Base-by-base conservation (phyloP, 2,888 invertebrate genomes). In the Heteropelma amictum region DNA sequence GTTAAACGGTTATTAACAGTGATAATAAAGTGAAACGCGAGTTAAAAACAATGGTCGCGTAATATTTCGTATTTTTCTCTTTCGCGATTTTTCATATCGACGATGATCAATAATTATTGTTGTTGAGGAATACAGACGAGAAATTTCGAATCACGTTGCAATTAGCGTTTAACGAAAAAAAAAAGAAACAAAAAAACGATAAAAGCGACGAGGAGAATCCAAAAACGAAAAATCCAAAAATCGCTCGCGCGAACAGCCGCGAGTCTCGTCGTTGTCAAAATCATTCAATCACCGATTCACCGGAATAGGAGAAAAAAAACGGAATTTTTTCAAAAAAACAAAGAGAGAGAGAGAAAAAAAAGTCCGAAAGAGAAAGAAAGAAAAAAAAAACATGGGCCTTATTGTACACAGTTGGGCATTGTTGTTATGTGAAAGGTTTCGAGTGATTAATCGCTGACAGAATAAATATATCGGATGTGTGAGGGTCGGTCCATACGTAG, bases 361-460 rank as follows among this genome's bases (percentile, higher is more conserved):
- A 56, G 68, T 72, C 51, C 67, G 40, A 56, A 56, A 61, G 58
- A 77, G 23, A 23, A 56, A 51, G 17, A 47, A 33, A 60, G n/a
- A 51, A 45, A 19, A 67, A 17, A 70, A 80, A 82, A 82, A 81
- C 80, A 82, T 85, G 84, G 88, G 88, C 88, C 88, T 88, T 88
- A 88, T 88, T 85, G 83, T 86, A 88, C 82, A 87, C 87, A 86
- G 85, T 86, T 88, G 88, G 88, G 88, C 88, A 88, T 88, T 88
- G 87, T 87, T 87, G 86, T 87, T 88, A 87, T 84, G 75, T 72
- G 75, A 76, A 72, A 58, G 67, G 82, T 81, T 82, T 83, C 82
- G 83, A 83, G 84, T 87, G 84, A 85, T 87, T 82, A 76, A 85
- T 83, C 81, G 81, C 80, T 84, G 82, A 80, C 80, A 85, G 83